A percentile compares a stretch with the other conserved stretches of the same genome.
These are phyloP conservation scores for Cylas formicarius DNA, from an alignment of 1,140 invertebrate genomes.

Conservation along the genomic window DNA sequence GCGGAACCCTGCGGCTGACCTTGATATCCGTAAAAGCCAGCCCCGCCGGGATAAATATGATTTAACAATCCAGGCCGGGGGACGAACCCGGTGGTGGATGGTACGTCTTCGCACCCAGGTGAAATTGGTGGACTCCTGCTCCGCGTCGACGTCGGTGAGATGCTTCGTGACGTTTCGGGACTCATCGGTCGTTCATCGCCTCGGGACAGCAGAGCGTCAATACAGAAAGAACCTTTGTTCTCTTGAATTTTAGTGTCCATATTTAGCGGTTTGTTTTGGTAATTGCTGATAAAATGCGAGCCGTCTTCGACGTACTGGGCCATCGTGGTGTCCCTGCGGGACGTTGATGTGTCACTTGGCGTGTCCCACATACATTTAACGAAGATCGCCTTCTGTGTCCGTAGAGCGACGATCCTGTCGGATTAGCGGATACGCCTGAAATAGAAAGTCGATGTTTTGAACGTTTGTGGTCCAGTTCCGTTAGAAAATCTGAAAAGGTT, in stretches of 20 bases:
- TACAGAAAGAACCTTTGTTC: constrained; percentile 53
- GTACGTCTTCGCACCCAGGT: constrained; percentile 42
- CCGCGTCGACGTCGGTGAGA: constrained; percentile 36
- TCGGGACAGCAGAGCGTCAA: constrained; percentile 54
- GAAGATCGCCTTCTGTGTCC: too few relatives aligned
- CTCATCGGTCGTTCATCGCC: constrained; percentile 29
- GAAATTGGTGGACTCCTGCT: constrained; percentile 43
- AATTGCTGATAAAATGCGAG: not conserved
- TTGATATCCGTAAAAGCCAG: constrained; percentile 33
- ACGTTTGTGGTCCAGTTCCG: too few relatives aligned
- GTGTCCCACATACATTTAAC: too few relatives aligned
- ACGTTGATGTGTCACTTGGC: too few relatives aligned
- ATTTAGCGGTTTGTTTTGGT: constrained; percentile 25
- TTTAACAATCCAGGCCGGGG: constrained; percentile 37
- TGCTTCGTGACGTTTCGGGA: constrained; percentile 36
- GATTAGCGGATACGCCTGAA: too few relatives aligned
- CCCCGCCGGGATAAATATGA: constrained; percentile 33
- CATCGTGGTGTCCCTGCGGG: constrained; percentile 5
- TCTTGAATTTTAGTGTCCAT: constrained; percentile 40
- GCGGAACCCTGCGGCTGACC: constrained; percentile 36
- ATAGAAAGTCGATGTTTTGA: too few relatives aligned
- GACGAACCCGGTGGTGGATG: constrained; percentile 30
- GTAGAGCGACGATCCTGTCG: too few relatives aligned
- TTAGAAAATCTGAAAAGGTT: too few relatives aligned
- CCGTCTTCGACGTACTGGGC: constrained; percentile 4